Base-by-base conservation (phyloP, 2,113 vertebrate species). In the Synodontis membranacea region DNA sequence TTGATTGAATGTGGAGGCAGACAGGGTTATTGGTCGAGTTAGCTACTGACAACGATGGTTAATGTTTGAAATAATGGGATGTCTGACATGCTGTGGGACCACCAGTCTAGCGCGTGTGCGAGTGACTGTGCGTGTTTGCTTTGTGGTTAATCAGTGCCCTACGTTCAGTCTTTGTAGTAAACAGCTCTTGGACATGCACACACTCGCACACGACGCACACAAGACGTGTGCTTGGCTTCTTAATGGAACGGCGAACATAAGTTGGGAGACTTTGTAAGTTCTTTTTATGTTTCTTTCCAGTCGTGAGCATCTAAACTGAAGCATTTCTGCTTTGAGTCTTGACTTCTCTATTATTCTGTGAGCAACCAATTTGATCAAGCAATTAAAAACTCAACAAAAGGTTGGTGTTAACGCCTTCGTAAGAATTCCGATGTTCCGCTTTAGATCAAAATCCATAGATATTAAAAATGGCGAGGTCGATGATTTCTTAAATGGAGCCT, bases 71-170 rank as follows among this genome's bases (percentile, higher is more conserved):
- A 58, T 28, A 0, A 64, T 52, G 39, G 72, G 86, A 62, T 76
- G 60, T 56, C 80, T 79, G 88, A 89, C 31, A 56, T 68, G 58
- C 88, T 84, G 64, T 86, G 64, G 88, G 88, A 70, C 54, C 74
- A 52, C 39, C 34, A 37, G 28, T 54, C 56, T 19, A 21, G 80
- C 19, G 54, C 66, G 78, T 25, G 80, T 81, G 68, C 86, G 62
- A 84, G 83, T 9, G 75, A 87, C 66, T 37, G 70, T 79, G 84
- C 70, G 52, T 95, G 93, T 96, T 95, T 95, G 93, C 88, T 93
- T 91, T 93, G 82, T 92, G 93, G 95, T 96, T 96, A 96, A 96
- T 96, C 89, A 96, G 93, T 95, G 94, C 86, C 58, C 84, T 88
- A 78, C 80, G 42, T 80, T 90, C 88, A 76, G 74, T 48, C 76